These are phyloP conservation scores for Pachypanchax playfairii DNA, from an alignment of 2,113 vertebrate genomes.

Conservation along the genomic window DNA sequence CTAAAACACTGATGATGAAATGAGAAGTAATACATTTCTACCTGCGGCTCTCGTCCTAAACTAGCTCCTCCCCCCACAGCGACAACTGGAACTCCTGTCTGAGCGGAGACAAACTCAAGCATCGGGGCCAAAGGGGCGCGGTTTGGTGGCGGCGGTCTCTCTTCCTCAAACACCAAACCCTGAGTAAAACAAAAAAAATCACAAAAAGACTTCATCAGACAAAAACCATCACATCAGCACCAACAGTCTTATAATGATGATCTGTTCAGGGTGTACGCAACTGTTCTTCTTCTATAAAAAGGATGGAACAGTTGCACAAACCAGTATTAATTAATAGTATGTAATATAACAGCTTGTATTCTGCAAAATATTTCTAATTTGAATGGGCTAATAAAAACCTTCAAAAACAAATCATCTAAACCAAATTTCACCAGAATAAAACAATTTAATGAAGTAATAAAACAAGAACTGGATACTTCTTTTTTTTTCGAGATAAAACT, in stretches of 20 bases:
- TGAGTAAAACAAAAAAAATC: constrained; percentile 70
- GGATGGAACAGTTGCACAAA: constrained; percentile 2
- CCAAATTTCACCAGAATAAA: not conserved
- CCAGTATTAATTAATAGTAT: too few species aligned
- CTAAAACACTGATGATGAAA: constrained; percentile 40
- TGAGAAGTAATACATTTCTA: constrained; percentile 46
- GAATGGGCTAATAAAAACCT: too few species aligned
- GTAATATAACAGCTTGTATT: too few species aligned
- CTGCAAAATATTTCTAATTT: too few species aligned
- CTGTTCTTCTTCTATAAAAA: too few species aligned
- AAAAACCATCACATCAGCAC: not conserved
- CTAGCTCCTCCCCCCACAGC: constrained; percentile 92
- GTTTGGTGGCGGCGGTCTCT: constrained; percentile 78
- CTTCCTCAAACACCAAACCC: constrained; percentile 94
- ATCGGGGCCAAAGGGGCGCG: constrained; percentile 89
- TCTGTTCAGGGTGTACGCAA: too few species aligned
- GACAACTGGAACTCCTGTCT: constrained; percentile 92
- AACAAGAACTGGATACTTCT: constrained; percentile 4
- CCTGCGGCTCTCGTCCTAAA: constrained; percentile 92
- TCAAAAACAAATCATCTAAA: constrained; percentile 8
- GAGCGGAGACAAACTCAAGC: constrained; percentile 94
- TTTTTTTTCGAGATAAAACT: constrained; percentile 11
- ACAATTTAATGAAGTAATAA: constrained; percentile 20
- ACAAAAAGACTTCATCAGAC: constrained; percentile 6
- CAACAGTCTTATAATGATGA: not conserved